These are phyloP conservation scores for Drosophila kepulauana DNA, from an alignment of 1,140 invertebrate species.

Conservation along the genomic window DNA sequence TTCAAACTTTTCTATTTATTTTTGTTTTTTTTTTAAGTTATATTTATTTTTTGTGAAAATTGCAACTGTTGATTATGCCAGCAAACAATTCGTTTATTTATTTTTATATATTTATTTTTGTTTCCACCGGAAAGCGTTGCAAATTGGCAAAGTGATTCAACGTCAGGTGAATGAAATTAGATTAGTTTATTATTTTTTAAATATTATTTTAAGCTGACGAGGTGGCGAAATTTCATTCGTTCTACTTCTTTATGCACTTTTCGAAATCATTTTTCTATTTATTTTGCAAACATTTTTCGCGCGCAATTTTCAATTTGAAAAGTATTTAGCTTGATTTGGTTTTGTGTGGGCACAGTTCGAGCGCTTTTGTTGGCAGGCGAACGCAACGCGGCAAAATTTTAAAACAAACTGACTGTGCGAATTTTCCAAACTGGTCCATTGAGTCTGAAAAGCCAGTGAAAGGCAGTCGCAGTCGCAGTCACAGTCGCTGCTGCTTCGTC, in stretches of 20 bases:
- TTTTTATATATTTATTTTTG: conserved; percentile 9
- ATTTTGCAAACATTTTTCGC: conserved; percentile 7
- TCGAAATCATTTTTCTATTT: not conserved
- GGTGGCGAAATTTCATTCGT: conserved; percentile 8
- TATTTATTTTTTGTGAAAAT: not conserved
- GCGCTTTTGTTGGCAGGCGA: conserved; percentile 36
- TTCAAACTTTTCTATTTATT: not conserved
- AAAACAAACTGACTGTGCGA: conserved; percentile 82
- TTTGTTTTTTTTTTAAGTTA: not conserved
- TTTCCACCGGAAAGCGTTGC: conserved; percentile 15
- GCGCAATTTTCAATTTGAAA: conserved; percentile 27
- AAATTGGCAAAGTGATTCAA: conserved; percentile 34
- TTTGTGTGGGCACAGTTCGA: not conserved
- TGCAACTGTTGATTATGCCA: conserved; percentile 6
- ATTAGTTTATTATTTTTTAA: not conserved
- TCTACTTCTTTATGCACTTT: not conserved
- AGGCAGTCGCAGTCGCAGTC: conserved; percentile 42
- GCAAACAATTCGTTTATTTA: conserved; percentile 23
- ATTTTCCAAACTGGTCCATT: conserved; percentile 83
- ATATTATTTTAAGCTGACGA: conserved; percentile 3
- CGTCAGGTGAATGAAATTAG: conserved; percentile 10
- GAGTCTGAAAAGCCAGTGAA: conserved; percentile 67
- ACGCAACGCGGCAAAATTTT: conserved; percentile 73
- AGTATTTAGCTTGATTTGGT: conserved; percentile 8
- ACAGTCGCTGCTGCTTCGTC: conserved; percentile 20